Evolutionary conservation across 2,797 vertebrate genomes (phyloP).

Genomic region (Loriculus beryllinus): DNA sequence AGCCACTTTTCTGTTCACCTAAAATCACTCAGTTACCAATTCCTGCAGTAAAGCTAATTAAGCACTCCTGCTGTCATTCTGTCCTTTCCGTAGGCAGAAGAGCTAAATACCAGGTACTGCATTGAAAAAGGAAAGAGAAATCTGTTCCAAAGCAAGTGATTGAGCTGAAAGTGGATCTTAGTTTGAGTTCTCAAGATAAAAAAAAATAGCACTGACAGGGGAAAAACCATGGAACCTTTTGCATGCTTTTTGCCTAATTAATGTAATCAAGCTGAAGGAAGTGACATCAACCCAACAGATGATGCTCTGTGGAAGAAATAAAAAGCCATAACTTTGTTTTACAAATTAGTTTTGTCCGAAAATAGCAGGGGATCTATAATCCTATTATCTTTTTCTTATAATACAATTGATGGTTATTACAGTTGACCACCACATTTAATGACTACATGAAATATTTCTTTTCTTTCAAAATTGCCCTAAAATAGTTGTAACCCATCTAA

Average conservation of each 20-base stretch:
- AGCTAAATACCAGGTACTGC: slow-evolving; percentile 14
- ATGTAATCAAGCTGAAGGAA: slow-evolving; percentile 83
- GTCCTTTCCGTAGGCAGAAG: slow-evolving; percentile 43
- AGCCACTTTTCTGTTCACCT: slow-evolving; percentile 37
- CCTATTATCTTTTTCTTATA: background rate
- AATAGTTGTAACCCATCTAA: background rate
- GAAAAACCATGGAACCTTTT: slow-evolving; percentile 12
- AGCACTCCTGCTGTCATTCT: slow-evolving; percentile 53
- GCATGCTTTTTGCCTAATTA: slow-evolving; percentile 73
- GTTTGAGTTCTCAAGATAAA: background rate
- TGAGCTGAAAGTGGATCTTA: background rate
- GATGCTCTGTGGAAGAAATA: background rate
- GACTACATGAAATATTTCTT: background rate
- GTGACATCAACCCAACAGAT: slow-evolving; percentile 74
- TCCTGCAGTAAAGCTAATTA: slow-evolving; percentile 64
- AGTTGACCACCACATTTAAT: background rate
- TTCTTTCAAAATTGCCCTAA: background rate
- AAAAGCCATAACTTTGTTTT: background rate
- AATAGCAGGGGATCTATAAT: background rate
- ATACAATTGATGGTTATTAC: background rate
- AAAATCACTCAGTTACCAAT: slow-evolving; percentile 52
- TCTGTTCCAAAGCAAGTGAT: background rate
- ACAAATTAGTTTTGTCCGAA: background rate
- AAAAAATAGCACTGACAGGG: background rate
- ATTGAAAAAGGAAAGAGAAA: background rate